These are phyloP conservation scores for Semnornis frantzii DNA, from an alignment of 2,113 vertebrate genomes.

Conservation along the genomic window DNA sequence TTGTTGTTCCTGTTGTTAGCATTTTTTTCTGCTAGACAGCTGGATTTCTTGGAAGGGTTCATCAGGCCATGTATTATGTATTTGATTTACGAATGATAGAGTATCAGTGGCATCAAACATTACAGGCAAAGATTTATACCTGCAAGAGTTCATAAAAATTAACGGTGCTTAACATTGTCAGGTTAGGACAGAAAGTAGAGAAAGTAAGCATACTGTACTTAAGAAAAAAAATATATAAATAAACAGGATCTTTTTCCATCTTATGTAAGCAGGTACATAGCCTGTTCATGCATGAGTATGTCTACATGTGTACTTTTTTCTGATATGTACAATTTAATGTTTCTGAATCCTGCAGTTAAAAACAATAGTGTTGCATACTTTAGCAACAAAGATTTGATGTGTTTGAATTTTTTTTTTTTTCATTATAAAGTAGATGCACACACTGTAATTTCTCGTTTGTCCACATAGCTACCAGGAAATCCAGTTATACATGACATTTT, in stretches of 20 bases:
- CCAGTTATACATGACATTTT: neutral
- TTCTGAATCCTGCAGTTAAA: neutral
- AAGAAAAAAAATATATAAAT: neutral
- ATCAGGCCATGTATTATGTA: neutral
- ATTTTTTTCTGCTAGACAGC: neutral
- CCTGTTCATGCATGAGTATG: rapidly evolving
- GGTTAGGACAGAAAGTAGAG: neutral
- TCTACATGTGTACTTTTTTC: neutral
- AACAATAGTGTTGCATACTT: neutral
- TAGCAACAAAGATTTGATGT: neutral
- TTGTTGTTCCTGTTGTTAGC: neutral
- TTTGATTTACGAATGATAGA: neutral
- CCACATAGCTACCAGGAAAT: neutral
- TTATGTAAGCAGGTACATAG: neutral
- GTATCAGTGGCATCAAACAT: neutral
- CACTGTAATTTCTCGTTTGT: neutral
- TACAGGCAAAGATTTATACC: neutral
- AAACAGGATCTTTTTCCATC: neutral
- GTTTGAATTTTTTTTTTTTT: conserved; percentile 4
- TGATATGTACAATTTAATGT: neutral
- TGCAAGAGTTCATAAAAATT: neutral
- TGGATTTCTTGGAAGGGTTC: neutral
- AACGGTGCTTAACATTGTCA: neutral
- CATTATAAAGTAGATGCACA: neutral
- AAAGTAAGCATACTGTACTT: neutral